A percentile compares a stretch with the other conserved stretches of the same genome.
These are phyloP conservation scores for Plumapathes pennacea DNA, from an alignment of 92 coral and sea anemone genomes.

Conservation along the genomic window DNA sequence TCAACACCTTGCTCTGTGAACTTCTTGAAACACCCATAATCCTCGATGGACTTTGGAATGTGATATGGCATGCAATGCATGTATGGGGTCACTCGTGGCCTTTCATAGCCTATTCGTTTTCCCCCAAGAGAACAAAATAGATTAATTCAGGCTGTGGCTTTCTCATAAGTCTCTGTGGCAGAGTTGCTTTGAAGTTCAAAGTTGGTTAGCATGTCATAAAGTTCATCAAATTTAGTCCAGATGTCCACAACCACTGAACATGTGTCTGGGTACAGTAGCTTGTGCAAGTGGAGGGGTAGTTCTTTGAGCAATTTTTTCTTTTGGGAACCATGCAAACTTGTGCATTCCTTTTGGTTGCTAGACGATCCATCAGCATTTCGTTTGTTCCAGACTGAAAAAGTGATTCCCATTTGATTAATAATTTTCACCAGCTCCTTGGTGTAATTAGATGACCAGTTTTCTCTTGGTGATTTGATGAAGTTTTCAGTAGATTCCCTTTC, in stretches of 20 bases:
- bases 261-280: constrained; percentile 39
- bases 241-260: constrained; percentile 26
- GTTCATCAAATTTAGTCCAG: constrained; percentile 46
- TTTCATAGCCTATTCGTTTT: constrained; percentile 17
- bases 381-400: constrained; percentile 46
- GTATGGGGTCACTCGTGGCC: constrained; percentile 45
- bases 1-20: constrained; percentile 55
- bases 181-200: too few relatives aligned
- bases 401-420: constrained; percentile 19
- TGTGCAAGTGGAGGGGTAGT: constrained; percentile 28
- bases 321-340: constrained; percentile 48
- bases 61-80: constrained; percentile 66
- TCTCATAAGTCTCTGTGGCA: background rate
- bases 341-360: constrained; percentile 35
- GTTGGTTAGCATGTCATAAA: too few relatives aligned
- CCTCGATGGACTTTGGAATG: constrained; percentile 44
- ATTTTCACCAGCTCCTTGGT: constrained; percentile 9
- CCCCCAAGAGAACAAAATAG: constrained; percentile 42
- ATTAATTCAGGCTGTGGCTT: constrained; percentile 12
- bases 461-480: constrained; percentile 18
- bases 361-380: constrained; percentile 52
- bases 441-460: too few relatives aligned
- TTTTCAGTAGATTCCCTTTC: constrained; percentile 26
- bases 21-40: constrained; percentile 42
- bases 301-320: constrained; percentile 29